These are phyloP conservation scores for Myotis yumanensis DNA, from an alignment of 2,113 vertebrate genomes.

Conservation along the genomic window DNA sequence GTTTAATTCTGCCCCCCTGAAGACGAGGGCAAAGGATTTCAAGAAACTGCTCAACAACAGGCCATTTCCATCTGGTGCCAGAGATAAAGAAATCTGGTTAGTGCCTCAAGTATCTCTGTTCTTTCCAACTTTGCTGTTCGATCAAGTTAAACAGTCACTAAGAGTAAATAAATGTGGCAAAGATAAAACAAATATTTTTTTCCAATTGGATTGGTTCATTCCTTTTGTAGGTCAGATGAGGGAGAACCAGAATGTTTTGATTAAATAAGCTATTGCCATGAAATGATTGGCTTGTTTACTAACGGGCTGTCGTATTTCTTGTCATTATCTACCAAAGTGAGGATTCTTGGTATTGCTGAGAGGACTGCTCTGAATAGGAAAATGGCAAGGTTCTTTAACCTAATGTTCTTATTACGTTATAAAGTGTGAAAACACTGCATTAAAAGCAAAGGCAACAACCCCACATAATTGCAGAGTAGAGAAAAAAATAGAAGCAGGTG, in stretches of 20 bases:
- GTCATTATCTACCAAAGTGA: slow-evolving; percentile 43
- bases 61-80: not conserved
- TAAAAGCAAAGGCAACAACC: not conserved
- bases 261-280: slow-evolving; percentile 54
- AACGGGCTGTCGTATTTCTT: not conserved
- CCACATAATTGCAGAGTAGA: not conserved
- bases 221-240: slow-evolving; percentile 33
- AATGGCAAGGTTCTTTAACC: slow-evolving; percentile 40
- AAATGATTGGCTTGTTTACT: slow-evolving; percentile 59
- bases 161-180: slow-evolving; percentile 72
- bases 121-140: slow-evolving; percentile 34
- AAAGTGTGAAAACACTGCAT: not conserved
- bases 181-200: slow-evolving; percentile 77
- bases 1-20: not conserved
- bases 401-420: not conserved
- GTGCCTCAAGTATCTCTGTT: not conserved
- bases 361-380: not conserved
- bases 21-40: not conserved
- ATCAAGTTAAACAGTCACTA: slow-evolving; percentile 72
- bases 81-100: not conserved
- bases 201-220: slow-evolving; percentile 55
- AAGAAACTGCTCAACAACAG: not conserved
- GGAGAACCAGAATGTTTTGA: slow-evolving; percentile 64
- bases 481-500: not conserved
- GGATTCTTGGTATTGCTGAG: slow-evolving; percentile 60